Conservation (phyloP, 2,113 vertebrate genomes). For the Arizona elegans region DNA sequence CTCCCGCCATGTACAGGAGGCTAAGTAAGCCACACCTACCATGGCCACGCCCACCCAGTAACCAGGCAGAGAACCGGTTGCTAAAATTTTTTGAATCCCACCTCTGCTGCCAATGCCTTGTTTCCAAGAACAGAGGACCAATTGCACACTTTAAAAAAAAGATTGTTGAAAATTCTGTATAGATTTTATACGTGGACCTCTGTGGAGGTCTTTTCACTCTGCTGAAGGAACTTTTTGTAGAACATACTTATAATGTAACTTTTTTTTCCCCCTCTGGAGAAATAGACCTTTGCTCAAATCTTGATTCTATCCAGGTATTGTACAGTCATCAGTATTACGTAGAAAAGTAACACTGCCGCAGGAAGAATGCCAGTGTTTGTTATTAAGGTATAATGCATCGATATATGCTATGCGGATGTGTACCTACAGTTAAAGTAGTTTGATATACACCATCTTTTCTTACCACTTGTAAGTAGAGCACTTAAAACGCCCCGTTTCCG, state of each 20-base stretch:
- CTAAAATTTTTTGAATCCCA: too few species aligned
- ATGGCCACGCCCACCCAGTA: too few species aligned
- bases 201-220: background rate
- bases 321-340: background rate
- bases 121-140: background rate
- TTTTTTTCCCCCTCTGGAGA: constrained; percentile 27
- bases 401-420: fast-evolving
- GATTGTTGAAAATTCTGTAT: constrained; percentile 47
- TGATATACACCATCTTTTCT: fast-evolving
- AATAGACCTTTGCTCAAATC: background rate
- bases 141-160: constrained; percentile 45
- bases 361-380: background rate
- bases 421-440: background rate
- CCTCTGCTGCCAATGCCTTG: background rate
- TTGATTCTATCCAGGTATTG: background rate
- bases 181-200: constrained; percentile 55
- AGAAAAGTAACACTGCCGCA: background rate
- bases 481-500: background rate
- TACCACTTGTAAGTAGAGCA: background rate
- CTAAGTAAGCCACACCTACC: too few species aligned
- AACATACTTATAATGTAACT: background rate
- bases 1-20: too few species aligned
- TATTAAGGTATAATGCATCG: background rate
- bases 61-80: too few species aligned
- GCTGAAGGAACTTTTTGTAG: constrained; percentile 17